Evolutionary conservation across 2,888 invertebrate genomes (phyloP).

Genomic region (Mylabris sibirica): DNA sequence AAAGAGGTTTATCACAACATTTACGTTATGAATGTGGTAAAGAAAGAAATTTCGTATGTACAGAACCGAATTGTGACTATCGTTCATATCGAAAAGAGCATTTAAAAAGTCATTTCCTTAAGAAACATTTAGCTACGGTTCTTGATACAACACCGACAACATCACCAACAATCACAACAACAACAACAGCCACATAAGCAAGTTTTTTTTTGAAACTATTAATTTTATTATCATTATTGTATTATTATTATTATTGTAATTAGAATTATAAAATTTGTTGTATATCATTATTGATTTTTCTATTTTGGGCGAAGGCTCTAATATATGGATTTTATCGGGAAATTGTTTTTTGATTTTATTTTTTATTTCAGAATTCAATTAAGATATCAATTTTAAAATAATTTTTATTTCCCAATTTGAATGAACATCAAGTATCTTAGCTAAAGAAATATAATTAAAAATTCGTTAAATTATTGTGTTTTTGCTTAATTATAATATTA

Average conservation of each 20-base stretch:
- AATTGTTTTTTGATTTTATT: background rate
- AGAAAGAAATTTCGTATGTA: constrained; percentile 55
- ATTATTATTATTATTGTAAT: too few species aligned
- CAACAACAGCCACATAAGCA: background rate
- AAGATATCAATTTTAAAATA: background rate
- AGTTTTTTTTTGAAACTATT: background rate
- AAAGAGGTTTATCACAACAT: constrained; percentile 57
- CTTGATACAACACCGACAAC: background rate
- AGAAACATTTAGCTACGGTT: constrained; percentile 40
- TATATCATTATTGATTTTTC: constrained; percentile 8
- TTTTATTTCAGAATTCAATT: background rate
- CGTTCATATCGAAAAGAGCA: constrained; percentile 53
- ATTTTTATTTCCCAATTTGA: background rate
- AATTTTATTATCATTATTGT: background rate
- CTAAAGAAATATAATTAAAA: too few species aligned
- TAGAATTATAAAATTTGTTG: constrained; percentile 6
- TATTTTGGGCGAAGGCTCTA: constrained; percentile 2
- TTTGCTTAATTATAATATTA: background rate
- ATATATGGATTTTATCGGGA: constrained; percentile 7
- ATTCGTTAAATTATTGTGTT: background rate
- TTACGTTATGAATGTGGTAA: constrained; percentile 59
- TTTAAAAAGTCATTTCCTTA: constrained; percentile 40
- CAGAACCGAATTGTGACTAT: constrained; percentile 46
- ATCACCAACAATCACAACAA: constrained; percentile 32
- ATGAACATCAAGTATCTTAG: background rate